Base-by-base conservation (phyloP, 2,113 vertebrate species). In the Pachypanchax playfairii region DNA sequence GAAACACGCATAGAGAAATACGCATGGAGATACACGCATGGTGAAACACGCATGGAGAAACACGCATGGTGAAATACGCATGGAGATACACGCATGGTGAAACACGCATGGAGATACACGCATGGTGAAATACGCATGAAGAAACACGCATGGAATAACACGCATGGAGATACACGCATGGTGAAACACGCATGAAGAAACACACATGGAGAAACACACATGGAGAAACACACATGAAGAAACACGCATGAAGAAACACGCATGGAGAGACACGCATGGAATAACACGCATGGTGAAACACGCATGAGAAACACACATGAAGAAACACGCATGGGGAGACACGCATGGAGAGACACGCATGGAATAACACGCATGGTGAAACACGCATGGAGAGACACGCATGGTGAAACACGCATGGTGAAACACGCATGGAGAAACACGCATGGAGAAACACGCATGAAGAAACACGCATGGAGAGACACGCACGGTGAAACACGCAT, bases 311-410 rank as follows among this genome's bases (percentile, higher is more conserved):
- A 35, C 10, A n/a, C n/a, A n/a, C n/a, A n/a, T n/a, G n/a, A 11
- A 2, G 5, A n/a, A 24, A 49, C 33, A 35, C n/a, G n/a, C n/a
- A n/a, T n/a, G 11, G 3, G 7, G 28, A 35, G 13, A 35, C 10
- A n/a, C n/a, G n/a, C n/a, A n/a, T n/a, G n/a, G n/a, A n/a, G n/a
- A n/a, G n/a, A n/a, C n/a, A n/a, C n/a, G n/a, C n/a, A n/a, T n/a
- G n/a, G n/a, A n/a, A n/a, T n/a, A 24, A 49, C 33, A 35, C n/a
- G n/a, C n/a, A n/a, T n/a, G 11, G 3, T 5, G 28, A 35, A 35
- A 35, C 10, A n/a, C n/a, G n/a, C n/a, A n/a, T n/a, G 96, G 96
- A 0, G 97, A 98, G 75, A 98, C 97, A 96, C 98, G 87, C 18
- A 54, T 20, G 47, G 12, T 24, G 5, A n/a, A 24, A 49, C 33